Percentiles rank a stretch among this genome's conserved stretches.
phyloP scores from a whole-genome alignment of 2,113 vertebrate genomes.

The Garra rufa region DNA sequence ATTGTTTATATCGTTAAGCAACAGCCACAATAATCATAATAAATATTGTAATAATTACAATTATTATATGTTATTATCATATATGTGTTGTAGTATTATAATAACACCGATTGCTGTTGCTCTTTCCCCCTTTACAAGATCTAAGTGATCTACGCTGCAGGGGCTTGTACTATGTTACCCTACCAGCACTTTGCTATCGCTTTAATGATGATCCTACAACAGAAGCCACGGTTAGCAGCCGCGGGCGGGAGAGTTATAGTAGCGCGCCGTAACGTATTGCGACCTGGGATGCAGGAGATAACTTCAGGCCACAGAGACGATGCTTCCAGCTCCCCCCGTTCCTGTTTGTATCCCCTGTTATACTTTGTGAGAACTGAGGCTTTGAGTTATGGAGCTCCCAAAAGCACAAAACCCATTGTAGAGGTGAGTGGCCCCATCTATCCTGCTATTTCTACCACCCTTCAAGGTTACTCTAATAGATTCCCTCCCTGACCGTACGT shows the following conservation, averaged over 20 bases:
- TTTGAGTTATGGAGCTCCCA: slow-evolving; percentile 52
- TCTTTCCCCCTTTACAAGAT: slow-evolving; percentile 2
- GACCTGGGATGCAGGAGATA: slow-evolving; percentile 65
- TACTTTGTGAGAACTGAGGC: slow-evolving; percentile 2
- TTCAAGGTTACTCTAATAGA: slow-evolving; percentile 52
- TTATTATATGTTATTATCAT: too few species aligned
- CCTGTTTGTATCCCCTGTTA: background rate
- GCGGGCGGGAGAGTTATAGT: slow-evolving; percentile 67
- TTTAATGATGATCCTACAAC: slow-evolving; percentile 76
- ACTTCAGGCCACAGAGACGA: slow-evolving; percentile 45
- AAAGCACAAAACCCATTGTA: slow-evolving; percentile 40
- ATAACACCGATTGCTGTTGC: too few species aligned
- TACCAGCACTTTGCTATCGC: slow-evolving; percentile 71
- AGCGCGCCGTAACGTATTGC: slow-evolving; percentile 66
- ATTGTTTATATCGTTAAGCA: too few species aligned
- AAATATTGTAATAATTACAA: too few species aligned
- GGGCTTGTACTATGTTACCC: slow-evolving; percentile 68
- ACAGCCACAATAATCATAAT: too few species aligned
- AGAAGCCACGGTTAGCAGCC: slow-evolving; percentile 66
- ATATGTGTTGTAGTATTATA: too few species aligned
- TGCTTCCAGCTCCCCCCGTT: background rate
- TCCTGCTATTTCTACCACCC: slow-evolving; percentile 25
- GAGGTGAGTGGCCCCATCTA: slow-evolving; percentile 20
- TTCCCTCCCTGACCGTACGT: slow-evolving; percentile 11
- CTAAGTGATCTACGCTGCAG: slow-evolving; percentile 65